Base-by-base conservation (phyloP, 2,113 vertebrate species). In the Syrrhaptes paradoxus region DNA sequence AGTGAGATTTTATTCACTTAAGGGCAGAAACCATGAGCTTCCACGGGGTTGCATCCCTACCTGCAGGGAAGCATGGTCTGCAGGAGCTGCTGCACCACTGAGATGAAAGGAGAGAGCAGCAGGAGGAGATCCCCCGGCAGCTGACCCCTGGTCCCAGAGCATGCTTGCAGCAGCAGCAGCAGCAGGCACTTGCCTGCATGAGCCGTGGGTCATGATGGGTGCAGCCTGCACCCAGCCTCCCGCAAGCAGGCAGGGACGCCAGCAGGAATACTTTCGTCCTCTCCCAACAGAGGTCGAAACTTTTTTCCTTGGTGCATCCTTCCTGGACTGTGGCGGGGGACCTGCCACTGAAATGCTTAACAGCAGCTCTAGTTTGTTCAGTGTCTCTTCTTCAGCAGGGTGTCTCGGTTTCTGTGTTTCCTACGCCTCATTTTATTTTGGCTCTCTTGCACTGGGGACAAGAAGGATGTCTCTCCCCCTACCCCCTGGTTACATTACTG, bases 121-220 rank as follows among this genome's bases (percentile, higher is more conserved):
- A 1, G 31, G 10, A 9, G 70, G 66, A 75, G 28, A 41, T 17
- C n/a, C 54, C 34, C 54, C 13, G 9, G 21, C 31, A 63, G 66
- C 52, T 0, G 0, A 18, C 7, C 31, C 45, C 24, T 20, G 34
- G 61, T 48, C 68, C 72, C 45, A 0, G 3, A 24, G 32, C 7
- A 9, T 0, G 10, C 29, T 45, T 7, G 5, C 31, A 57, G 54
- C 34, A 78, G 15, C 38, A 66, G 49, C 36, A 66, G 49, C 36
- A 52, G 46, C 85, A 41, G 59, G 36, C 11, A 7, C 41, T 59
- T 3, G 16, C 51, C 52, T 3, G 18, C 2, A 4, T 2, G 14
- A 52, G 52, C n/a, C 7, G 36, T 38, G 52, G 18, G 48, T 45
- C 10, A 4, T 10, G 12, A 8, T 2, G 25, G 36, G 45, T 32